phyloP scores from a whole-genome alignment of 2,888 invertebrate species.

The Abrostola triplasia region DNA sequence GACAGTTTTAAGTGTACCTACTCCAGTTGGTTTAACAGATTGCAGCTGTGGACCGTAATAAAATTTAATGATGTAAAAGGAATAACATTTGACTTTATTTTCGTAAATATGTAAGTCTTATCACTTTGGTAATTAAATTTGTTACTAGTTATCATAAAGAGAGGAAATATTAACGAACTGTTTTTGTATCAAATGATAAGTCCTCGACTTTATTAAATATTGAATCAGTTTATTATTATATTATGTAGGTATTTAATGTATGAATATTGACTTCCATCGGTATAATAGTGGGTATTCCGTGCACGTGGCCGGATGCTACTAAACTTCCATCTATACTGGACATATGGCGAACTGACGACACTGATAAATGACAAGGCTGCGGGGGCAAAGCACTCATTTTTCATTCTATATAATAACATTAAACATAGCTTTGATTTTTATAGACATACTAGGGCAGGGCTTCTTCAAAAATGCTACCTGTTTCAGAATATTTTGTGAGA shows the following conservation, averaged over 20 bases:
- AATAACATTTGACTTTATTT: not conserved
- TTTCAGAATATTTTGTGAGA: not conserved
- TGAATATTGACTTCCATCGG: conserved; percentile 27
- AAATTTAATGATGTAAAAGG: not conserved
- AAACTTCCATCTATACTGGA: conserved; percentile 53
- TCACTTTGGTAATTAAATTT: not conserved
- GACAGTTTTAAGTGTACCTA: conserved; percentile 16
- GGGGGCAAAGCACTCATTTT: conserved; percentile 46
- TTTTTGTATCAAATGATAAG: conserved; percentile 7
- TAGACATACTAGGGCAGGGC: conserved; percentile 10
- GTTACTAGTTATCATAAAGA: not conserved
- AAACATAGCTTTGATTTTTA: conserved; percentile 38
- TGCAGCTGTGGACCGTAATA: conserved; percentile 25
- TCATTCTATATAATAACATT: conserved; percentile 35
- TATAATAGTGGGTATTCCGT: conserved; percentile 29
- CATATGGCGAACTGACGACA: conserved; percentile 46
- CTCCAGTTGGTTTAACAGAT: conserved; percentile 23
- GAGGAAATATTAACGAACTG: not conserved
- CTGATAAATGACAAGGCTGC: conserved; percentile 56
- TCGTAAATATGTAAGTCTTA: not conserved
- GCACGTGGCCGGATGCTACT: conserved; percentile 59
- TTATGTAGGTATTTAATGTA: conserved; percentile 8
- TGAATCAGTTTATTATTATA: no score
- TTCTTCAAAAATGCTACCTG: not conserved
- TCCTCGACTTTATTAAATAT: not conserved